Percentiles rank a stretch among this genome's conserved stretches.
Evolutionary conservation across 2,888 invertebrate genomes (phyloP).

Genomic region (Thera obeliscata): DNA sequence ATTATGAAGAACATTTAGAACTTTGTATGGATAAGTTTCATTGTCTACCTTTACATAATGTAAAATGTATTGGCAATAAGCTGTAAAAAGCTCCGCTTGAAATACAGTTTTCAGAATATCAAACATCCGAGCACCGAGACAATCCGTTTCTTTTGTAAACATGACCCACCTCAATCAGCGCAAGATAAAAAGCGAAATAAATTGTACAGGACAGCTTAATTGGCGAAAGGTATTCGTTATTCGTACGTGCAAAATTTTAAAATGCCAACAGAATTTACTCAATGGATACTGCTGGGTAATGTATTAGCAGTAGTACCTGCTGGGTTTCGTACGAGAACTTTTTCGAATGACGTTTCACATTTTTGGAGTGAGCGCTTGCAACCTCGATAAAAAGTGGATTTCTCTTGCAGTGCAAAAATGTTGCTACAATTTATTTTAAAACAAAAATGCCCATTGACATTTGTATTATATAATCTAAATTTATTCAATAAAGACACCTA

Average conservation of each 20-base stretch:
- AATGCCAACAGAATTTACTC: slow-evolving; percentile 33
- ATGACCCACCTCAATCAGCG: slow-evolving; percentile 28
- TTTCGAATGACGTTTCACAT: slow-evolving; percentile 57
- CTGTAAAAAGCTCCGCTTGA: not conserved
- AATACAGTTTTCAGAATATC: not conserved
- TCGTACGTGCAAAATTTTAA: slow-evolving; percentile 25
- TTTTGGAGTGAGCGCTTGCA: slow-evolving; percentile 44
- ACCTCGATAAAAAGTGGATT: slow-evolving; percentile 41
- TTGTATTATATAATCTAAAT: too few relatives aligned
- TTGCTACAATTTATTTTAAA: slow-evolving; percentile 30
- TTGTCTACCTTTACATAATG: too few relatives aligned
- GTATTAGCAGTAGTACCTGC: slow-evolving; percentile 9
- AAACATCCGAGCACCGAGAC: slow-evolving; percentile 1
- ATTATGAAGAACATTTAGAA: not conserved
- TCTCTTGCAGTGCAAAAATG: slow-evolving; percentile 16
- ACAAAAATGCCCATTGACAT: slow-evolving; percentile 15
- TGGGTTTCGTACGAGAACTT: slow-evolving; percentile 45
- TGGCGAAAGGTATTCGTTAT: slow-evolving; percentile 29
- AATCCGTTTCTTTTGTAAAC: slow-evolving; percentile 26
- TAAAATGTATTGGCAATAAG: too few relatives aligned
- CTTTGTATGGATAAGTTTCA: not conserved
- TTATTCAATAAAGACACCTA: too few relatives aligned
- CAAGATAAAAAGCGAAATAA: slow-evolving; percentile 30
- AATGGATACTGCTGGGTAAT: slow-evolving; percentile 26
- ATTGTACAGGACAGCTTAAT: slow-evolving; percentile 31